Base-by-base conservation (phyloP, 2,113 vertebrate genomes). In the Perca schrenkii region DNA sequence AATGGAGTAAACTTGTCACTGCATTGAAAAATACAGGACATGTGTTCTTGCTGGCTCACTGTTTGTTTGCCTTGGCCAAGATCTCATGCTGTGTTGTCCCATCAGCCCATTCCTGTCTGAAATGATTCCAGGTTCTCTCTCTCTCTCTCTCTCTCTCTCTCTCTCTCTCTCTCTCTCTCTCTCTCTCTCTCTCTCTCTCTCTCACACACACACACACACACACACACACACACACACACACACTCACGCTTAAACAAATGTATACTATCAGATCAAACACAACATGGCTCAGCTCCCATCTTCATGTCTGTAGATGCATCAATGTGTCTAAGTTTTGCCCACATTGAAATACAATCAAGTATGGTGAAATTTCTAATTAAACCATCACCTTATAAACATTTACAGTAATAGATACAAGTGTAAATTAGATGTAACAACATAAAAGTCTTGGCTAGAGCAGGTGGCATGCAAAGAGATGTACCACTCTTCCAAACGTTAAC, bases 1-100 rank as follows among this genome's bases (percentile, higher is more conserved):
- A 80, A 88, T 64, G 89, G 93, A 90, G 87, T 91, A 87, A 91
- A 84, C 61, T 67, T 86, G 82, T 92, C 82, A 80, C 77, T 77
- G 52, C 68, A 17, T 74, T 89, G 86, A 80, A 85, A 91, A 85
- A 84, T 43, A 65, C 34, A 80, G 73, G 83, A 77, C 82, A 82
- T 92, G 88, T 81, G 85, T 84, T 92, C 79, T 89, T 49, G 8
- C 28, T 94, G 93, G 89, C 85, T 76, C 58, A 0, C 54, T 47
- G 63, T 43, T 21, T 91, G 86, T 91, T 93, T 89, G 62, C 49
- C 25, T 88, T 94, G 89, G 90, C 91, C 84, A 82, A 53, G 74
- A 73, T 70, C 69, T 80, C 65, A 56, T 75, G 75, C 75, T 79
- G 67, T 46, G 63, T 60, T 81, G 86, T 89, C 86, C 84, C 82